Evolutionary conservation across 2,888 invertebrate species (phyloP).

Genomic region (Cheilosia pagana): DNA sequence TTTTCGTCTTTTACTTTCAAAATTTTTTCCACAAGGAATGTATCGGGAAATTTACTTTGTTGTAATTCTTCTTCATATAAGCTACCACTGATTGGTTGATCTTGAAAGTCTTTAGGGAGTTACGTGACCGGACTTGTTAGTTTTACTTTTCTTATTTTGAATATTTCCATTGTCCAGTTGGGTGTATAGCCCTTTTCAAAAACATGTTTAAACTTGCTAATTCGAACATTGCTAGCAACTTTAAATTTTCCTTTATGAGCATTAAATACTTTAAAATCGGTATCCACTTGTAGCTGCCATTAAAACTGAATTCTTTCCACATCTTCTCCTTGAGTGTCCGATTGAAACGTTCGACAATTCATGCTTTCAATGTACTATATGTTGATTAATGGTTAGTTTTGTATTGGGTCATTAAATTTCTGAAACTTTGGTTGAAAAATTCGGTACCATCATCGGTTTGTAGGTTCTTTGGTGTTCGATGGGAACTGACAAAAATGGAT

Average conservation of each 20-base stretch:
- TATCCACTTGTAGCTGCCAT: constrained; percentile 73
- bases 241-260: constrained; percentile 1
- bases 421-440: constrained; percentile 10
- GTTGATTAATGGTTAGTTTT: constrained; percentile 10
- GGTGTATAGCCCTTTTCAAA: no score
- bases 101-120: no score
- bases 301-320: constrained; percentile 75
- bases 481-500: constrained; percentile 17
- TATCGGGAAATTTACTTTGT: no score
- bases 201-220: no score
- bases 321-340: constrained; percentile 71
- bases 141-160: no score
- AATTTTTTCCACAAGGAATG: no score
- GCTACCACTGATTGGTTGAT: no score
- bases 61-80: no score
- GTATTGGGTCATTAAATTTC: not conserved
- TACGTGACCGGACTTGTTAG: no score
- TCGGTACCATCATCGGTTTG: no score
- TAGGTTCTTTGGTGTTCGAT: constrained; percentile 15
- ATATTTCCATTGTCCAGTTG: no score
- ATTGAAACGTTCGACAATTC: constrained; percentile 69
- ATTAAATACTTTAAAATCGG: not conserved
- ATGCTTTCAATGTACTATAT: constrained; percentile 6
- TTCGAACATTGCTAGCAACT: not conserved
- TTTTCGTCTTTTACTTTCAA: no score